Base-by-base conservation (phyloP, 53 echinoderm and acorn worm species). In the Pentamera pediparva region DNA sequence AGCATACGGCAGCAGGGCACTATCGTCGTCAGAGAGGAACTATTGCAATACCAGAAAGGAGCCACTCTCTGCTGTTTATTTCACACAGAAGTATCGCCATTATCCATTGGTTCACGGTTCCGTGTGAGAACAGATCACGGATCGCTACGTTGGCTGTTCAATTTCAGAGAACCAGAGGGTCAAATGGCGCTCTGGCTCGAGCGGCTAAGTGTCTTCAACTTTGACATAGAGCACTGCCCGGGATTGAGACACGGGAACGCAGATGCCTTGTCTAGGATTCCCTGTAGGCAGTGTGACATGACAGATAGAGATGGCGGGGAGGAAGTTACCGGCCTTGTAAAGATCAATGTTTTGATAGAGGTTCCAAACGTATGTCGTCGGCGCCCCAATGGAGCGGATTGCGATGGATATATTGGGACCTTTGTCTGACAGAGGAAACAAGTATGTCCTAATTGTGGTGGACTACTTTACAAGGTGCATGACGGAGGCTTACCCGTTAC, bases 401-500 rank as follows among this genome's bases (percentile, higher is more conserved):
- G 72, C 80, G 1, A 31, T 80, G 17, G 80, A 80, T 48, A 39
- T 71, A 17, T 32, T 71, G 31, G 80, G 80, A 17, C 80, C 72
- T 15, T 25, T 80, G n/a, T n/a, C n/a, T n/a, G n/a, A n/a, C n/a
- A n/a, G n/a, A n/a, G n/a, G n/a, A n/a, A n/a, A n/a, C n/a, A n/a
- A n/a, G n/a, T n/a, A n/a, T n/a, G n/a, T n/a, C n/a, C n/a, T n/a
- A n/a, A n/a, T n/a, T n/a, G n/a, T 80, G 0, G 71, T 47, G 4
- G 80, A 80, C 60, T 80, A 80, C 59, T 80, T 71, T 25, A 43
- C 80, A 7, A 70, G 47, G 25, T 80, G 80, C n/a, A n/a, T n/a
- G 80, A 71, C 61, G 2, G 80, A 72, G 35, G 70, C 57, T 12
- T 71, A 80, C 71, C 38, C 80, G 0, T 32, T 60, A 6, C 80